Conservation (phyloP, 2,113 vertebrate genomes). For the Phalacrocorax aristotelis region DNA sequence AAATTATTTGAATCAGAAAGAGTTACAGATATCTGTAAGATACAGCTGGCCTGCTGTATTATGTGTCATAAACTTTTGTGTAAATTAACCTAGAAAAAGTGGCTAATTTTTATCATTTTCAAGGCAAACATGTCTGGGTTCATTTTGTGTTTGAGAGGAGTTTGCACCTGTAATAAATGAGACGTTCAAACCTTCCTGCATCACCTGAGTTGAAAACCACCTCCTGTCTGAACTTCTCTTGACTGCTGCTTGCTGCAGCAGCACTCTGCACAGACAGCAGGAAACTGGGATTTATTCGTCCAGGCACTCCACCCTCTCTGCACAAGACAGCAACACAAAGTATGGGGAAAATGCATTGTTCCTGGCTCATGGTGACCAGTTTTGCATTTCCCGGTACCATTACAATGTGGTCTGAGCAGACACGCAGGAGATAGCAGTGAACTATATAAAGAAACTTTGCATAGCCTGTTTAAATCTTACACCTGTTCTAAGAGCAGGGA, state of each 20-base stretch:
- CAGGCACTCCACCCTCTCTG: background rate
- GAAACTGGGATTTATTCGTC: background rate
- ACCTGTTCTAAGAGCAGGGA: background rate
- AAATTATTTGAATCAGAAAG: background rate
- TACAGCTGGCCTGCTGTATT: background rate
- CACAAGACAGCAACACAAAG: background rate
- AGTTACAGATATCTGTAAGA: background rate
- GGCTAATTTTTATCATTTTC: background rate
- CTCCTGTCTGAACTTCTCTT: background rate
- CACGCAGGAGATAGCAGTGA: background rate
- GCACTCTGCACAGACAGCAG: accelerated
- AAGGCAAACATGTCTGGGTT: accelerated
- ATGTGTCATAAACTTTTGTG: background rate
- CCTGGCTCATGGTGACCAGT: accelerated
- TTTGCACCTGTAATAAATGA: background rate
- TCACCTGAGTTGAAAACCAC: background rate
- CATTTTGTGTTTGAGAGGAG: background rate
- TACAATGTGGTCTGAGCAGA: background rate
- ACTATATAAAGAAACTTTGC: background rate
- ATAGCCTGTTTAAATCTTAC: background rate
- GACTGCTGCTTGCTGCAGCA: background rate
- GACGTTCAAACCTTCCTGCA: background rate
- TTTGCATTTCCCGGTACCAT: background rate
- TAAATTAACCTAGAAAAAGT: background rate
- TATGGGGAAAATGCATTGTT: background rate